phyloP scores from a whole-genome alignment of 2,113 vertebrate species.

The Sinocyclocheilus anshuiensis region DNA sequence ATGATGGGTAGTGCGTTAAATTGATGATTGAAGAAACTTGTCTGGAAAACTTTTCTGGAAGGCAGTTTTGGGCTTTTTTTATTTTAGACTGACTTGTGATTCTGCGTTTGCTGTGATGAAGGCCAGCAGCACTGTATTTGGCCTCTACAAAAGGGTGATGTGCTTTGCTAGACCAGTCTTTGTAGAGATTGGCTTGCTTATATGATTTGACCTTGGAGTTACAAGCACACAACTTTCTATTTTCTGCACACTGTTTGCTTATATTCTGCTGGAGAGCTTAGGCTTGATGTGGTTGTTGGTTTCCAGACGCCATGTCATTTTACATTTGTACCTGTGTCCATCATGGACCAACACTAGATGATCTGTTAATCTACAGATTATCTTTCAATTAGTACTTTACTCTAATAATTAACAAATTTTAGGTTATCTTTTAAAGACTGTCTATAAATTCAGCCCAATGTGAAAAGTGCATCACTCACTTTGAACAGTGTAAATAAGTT shows the following conservation, averaged over 20 bases:
- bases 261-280: background rate
- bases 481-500: too few relatives aligned
- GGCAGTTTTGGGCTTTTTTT: background rate
- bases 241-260: background rate
- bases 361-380: background rate
- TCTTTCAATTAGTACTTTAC: too few relatives aligned
- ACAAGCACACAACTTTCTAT: background rate
- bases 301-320: background rate
- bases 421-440: too few relatives aligned
- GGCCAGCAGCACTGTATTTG: background rate
- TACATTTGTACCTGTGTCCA: background rate
- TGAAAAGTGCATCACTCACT: too few relatives aligned
- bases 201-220: background rate
- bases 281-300: background rate
- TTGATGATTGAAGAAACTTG: background rate
- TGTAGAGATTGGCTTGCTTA: conserved; percentile 5
- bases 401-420: too few relatives aligned
- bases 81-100: conserved; percentile 11
- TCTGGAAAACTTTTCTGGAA: background rate
- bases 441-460: too few relatives aligned
- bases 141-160: background rate
- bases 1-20: background rate
- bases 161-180: conserved; percentile 8
- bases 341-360: background rate
- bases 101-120: background rate